Base-by-base conservation (phyloP, 2,888 invertebrate species). In the Leptogaster cylindrica region DNA sequence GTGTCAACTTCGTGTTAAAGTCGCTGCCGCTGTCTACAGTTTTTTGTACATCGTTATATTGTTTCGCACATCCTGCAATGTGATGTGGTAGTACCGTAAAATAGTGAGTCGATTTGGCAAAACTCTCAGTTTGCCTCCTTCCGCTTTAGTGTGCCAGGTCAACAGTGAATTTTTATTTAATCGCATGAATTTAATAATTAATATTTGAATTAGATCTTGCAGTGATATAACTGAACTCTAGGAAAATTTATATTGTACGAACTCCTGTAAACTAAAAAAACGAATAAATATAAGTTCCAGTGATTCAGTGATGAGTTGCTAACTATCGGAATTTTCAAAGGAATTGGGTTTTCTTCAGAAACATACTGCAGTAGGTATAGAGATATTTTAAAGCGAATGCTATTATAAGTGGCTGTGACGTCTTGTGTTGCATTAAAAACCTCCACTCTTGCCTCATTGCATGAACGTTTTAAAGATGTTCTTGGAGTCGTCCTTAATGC, bases 51-150 rank as follows among this genome's bases (percentile, higher is more conserved):
- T 46, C 46, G 23, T 46, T 46, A 46, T 25, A 25, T n/a, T 12
- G 46, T 25, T 46, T 12, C 16, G 46, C 31, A 8, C 6, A 25
- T 25, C 23, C 18, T 14, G 25, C 14, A 7, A 36, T 55, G 36
- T 23, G 55, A 39, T 55, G 55, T 55, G 55, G 55, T 55, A 55
- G 55, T 55, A 55, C 14, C 36, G 20, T 61, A 10, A 61, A 28
- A 44, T 61, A 44, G 61, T 61, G 28, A 28, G 28, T 31, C 61
- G 14, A 41, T 14, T 18, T 61, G 61, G 61, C 61, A 41, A 25
- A 44, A 28, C 28, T 61, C 44, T 61, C 61, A 61, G 61, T 61
- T 16, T 44, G 28, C 27, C 41, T 44, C 10, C 16, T 27, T 61
- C 44, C 31, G 14, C 28, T 44, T 61, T 44, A 28, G 44, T 28